These are phyloP conservation scores for Halictus quadricinctus DNA, from an alignment of 2,888 invertebrate species.

Conservation along the genomic window DNA sequence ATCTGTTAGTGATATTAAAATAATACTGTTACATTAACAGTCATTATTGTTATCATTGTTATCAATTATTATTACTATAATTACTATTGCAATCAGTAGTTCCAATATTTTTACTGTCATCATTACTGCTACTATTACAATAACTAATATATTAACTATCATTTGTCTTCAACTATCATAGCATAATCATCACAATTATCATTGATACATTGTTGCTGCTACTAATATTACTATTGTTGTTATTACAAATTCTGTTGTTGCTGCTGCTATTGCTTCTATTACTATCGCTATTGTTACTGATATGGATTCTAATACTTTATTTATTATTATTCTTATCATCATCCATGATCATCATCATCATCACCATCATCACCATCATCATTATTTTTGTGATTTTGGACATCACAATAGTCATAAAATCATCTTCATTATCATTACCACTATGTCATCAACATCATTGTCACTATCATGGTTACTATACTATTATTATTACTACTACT, in stretches of 20 bases:
- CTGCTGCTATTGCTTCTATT: constrained; percentile 55
- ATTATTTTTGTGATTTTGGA: constrained; percentile 6
- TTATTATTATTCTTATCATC: constrained; percentile 65
- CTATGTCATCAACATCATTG: background rate
- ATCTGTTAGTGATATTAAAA: constrained; percentile 24
- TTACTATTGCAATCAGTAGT: constrained; percentile 2
- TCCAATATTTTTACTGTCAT: constrained; percentile 18
- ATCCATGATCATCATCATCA: background rate
- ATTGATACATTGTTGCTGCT: constrained; percentile 1
- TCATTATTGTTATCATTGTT: constrained; percentile 22
- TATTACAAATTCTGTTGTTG: constrained; percentile 32
- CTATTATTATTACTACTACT: constrained; percentile 23
- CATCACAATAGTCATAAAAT: constrained; percentile 11
- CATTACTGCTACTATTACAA: constrained; percentile 3
- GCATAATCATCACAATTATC: background rate
- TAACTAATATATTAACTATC: background rate
- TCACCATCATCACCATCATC: background rate
- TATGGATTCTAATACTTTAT: constrained; percentile 38
- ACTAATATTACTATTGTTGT: constrained; percentile 22
- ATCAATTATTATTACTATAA: constrained; percentile 26
- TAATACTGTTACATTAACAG: constrained; percentile 34
- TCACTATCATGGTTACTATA: constrained; percentile 46
- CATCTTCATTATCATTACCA: constrained; percentile 29
- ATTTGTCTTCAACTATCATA: background rate
- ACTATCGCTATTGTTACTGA: constrained; percentile 52